Conservation (phyloP, 2,888 invertebrate genomes). For the Osedax frankpressi region DNA sequence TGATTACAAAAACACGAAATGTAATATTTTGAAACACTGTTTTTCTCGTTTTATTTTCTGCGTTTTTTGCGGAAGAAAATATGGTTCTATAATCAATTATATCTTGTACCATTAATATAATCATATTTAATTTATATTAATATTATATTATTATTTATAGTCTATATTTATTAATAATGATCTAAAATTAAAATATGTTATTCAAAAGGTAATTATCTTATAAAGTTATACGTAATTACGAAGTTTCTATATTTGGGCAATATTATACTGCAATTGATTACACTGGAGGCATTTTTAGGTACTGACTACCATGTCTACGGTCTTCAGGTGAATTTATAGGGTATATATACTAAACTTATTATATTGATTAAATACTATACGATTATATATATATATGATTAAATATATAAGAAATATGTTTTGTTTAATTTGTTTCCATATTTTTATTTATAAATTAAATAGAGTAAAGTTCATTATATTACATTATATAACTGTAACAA, state of each 20-base stretch:
- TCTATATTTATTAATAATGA: no score
- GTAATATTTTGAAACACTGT: not conserved
- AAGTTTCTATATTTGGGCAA: slow-evolving; percentile 7
- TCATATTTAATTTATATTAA: no score
- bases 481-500: not conserved
- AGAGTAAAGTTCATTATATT: no score
- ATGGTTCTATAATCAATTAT: not conserved
- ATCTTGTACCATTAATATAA: no score
- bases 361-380: not conserved
- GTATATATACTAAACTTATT: not conserved
- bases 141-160: not conserved
- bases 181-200: not conserved
- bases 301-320: slow-evolving; percentile 31
- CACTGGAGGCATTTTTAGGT: slow-evolving; percentile 30
- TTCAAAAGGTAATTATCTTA: slow-evolving; percentile 40
- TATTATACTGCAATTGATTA: slow-evolving; percentile 42
- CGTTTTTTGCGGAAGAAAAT: not conserved
- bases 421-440: no score
- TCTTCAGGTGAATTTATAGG: slow-evolving; percentile 31
- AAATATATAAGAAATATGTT: no score
- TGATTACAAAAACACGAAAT: not conserved
- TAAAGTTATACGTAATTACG: slow-evolving; percentile 42
- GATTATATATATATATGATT: not conserved
- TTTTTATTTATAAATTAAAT: no score
- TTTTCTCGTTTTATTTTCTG: not conserved